Conservation (phyloP, 2,888 invertebrate genomes). For the Eupithecia insigniata region DNA sequence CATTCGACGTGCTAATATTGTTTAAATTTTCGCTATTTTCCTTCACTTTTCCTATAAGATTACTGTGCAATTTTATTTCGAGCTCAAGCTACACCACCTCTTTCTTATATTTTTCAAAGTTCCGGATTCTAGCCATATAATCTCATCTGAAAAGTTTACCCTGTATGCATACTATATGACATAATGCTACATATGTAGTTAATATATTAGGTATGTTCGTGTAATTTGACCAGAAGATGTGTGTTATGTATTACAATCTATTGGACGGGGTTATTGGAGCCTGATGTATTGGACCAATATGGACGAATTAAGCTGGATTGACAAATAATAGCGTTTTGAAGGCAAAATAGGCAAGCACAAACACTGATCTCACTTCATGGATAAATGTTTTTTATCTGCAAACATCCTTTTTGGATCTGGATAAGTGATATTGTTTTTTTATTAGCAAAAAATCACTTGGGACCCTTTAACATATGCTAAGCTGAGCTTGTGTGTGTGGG, state of each 20-base stretch:
- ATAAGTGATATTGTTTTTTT: background rate
- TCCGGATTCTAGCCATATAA: background rate
- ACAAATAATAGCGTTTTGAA: background rate
- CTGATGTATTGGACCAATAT: conserved; percentile 1
- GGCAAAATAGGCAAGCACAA: too few relatives aligned
- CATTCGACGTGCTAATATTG: too few relatives aligned
- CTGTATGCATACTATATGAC: background rate
- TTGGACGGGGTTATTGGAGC: background rate
- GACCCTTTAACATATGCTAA: too few relatives aligned
- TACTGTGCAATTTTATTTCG: background rate
- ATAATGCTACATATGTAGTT: background rate
- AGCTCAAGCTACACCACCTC: background rate
- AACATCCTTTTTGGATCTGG: background rate
- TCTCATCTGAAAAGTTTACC: background rate
- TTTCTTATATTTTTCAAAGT: background rate
- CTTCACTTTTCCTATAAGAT: too few relatives aligned
- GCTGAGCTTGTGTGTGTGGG: too few relatives aligned
- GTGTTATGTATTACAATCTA: conserved; percentile 13
- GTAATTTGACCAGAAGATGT: conserved; percentile 22
- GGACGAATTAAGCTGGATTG: background rate
- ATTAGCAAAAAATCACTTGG: too few relatives aligned
- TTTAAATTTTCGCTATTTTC: too few relatives aligned
- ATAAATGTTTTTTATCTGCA: background rate
- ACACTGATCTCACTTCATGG: too few relatives aligned
- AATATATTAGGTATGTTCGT: background rate